Evolutionary conservation across 2,113 vertebrate species (phyloP).

Genomic region (Ciconia stormi): DNA sequence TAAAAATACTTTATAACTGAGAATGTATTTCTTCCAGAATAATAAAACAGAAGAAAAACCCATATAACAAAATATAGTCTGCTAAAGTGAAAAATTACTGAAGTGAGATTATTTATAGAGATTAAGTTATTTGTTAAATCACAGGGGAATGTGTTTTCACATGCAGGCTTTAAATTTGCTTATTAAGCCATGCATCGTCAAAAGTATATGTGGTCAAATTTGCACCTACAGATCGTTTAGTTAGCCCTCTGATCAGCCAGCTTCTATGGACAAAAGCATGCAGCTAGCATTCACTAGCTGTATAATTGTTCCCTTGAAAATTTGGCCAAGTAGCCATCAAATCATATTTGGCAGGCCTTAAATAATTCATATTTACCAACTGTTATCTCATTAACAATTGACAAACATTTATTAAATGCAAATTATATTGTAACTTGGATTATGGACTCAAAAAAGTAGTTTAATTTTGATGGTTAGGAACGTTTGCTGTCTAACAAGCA

Average conservation of each 20-base stretch:
- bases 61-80: background rate
- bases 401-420: slow-evolving; percentile 32
- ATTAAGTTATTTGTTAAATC: background rate
- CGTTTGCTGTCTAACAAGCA: background rate
- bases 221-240: background rate
- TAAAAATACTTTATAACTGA: background rate
- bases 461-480: background rate
- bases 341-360: slow-evolving; percentile 23
- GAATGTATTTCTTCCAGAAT: background rate
- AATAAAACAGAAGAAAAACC: background rate
- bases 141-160: background rate
- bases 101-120: background rate
- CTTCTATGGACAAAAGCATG: background rate
- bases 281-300: background rate
- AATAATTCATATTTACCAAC: slow-evolving; percentile 47
- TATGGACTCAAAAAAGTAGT: background rate
- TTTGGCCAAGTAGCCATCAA: slow-evolving; percentile 30
- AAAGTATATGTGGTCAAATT: background rate
- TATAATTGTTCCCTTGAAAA: background rate
- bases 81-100: background rate
- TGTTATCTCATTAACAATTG: slow-evolving; percentile 35
- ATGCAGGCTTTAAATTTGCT: background rate
- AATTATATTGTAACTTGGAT: background rate
- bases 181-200: background rate
- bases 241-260: background rate